phyloP scores from a whole-genome alignment of 2,797 vertebrate species.

The Bucorvus abyssinicus region DNA sequence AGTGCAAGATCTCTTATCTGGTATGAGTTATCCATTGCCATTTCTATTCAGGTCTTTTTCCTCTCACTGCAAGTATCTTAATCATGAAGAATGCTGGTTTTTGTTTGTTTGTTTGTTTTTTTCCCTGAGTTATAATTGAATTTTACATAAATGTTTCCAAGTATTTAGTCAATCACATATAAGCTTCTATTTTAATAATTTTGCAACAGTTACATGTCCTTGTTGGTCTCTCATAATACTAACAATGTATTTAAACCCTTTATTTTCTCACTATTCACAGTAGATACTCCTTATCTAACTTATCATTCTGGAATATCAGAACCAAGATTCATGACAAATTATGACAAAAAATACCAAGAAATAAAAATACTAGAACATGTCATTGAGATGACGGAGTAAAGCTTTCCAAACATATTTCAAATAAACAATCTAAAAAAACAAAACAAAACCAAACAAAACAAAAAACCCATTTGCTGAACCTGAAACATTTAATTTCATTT shows the following conservation, averaged over 20 bases:
- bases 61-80: neutral
- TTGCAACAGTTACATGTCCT: neutral
- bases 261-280: neutral
- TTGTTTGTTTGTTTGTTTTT: neutral
- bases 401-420: neutral
- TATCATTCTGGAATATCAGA: neutral
- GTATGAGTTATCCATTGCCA: neutral
- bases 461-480: accelerated
- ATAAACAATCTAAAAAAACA: neutral
- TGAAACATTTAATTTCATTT: neutral
- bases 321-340: neutral
- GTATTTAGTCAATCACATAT: neutral
- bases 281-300: neutral
- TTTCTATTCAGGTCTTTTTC: neutral
- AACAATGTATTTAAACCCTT: neutral
- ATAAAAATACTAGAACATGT: neutral
- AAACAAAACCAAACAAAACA: neutral
- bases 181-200: neutral
- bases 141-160: neutral
- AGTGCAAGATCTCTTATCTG: neutral
- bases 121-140: neutral
- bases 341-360: neutral
- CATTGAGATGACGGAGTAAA: neutral
- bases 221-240: neutral
- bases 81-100: neutral